phyloP scores from a whole-genome alignment of 2,113 vertebrate genomes.

The Triplophysa rosa region DNA sequence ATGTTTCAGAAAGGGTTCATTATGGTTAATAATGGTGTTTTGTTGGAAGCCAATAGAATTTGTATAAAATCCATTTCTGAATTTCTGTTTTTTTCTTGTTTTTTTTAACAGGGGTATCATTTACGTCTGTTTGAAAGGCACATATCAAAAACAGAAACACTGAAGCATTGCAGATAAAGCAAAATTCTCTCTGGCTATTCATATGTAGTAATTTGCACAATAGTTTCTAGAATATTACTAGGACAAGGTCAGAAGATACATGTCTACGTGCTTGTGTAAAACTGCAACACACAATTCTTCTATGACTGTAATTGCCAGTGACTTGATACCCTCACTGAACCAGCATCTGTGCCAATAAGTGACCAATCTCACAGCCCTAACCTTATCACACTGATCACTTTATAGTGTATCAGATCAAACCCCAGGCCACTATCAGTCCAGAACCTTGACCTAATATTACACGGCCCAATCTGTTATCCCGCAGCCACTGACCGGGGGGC shows the following conservation, averaged over 20 bases:
- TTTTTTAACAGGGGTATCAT: not conserved
- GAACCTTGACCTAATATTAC: conserved; percentile 26
- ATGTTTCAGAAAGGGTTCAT: no score
- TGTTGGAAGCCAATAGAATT: no score
- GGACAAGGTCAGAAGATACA: not conserved
- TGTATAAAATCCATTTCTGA: no score
- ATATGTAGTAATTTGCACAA: not conserved
- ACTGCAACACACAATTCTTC: not conserved
- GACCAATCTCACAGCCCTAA: conserved; percentile 23
- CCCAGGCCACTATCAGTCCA: conserved; percentile 24
- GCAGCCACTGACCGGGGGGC: conserved; percentile 9
- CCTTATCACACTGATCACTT: conserved; percentile 27
- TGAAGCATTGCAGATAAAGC: no score
- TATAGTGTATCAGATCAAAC: conserved; percentile 32
- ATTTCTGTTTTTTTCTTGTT: no score
- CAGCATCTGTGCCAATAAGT: conserved; percentile 10
- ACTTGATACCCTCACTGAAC: conserved; percentile 3
- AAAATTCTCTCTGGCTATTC: no score
- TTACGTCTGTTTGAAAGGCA: not conserved
- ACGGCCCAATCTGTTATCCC: conserved; percentile 28
- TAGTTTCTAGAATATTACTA: not conserved
- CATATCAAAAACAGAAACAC: no score
- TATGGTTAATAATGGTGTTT: no score
- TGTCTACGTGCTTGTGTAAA: not conserved
- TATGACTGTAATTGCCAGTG: conserved; percentile 13